phyloP scores from a whole-genome alignment of 2,113 vertebrate species.

The Elachura formosa region DNA sequence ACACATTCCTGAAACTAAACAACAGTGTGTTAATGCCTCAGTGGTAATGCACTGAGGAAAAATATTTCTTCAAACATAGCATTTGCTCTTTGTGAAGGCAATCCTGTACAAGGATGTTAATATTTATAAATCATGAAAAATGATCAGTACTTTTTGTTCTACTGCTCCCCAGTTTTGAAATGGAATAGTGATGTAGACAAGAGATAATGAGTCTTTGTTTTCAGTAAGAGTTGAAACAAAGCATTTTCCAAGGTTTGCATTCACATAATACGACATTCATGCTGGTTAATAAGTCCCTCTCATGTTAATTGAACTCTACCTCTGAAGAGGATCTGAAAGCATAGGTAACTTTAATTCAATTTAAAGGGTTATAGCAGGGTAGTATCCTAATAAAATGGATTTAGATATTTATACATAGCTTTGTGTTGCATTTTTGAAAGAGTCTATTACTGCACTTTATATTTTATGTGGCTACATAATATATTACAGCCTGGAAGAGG shows the following conservation, averaged over 20 bases:
- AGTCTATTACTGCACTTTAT: not conserved
- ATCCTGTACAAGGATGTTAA: not conserved
- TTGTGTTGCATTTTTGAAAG: not conserved
- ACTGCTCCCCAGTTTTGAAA: not conserved
- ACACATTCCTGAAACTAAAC: not conserved
- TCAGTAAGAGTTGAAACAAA: not conserved
- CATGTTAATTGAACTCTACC: not conserved
- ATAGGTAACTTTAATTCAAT: not conserved
- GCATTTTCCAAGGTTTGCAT: not conserved
- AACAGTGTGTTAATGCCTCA: not conserved
- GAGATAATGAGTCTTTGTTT: not conserved
- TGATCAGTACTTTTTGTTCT: not conserved
- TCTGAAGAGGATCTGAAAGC: not conserved
- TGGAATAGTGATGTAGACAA: not conserved
- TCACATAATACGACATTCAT: not conserved
- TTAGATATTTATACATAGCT: not conserved
- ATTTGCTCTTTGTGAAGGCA: not conserved
- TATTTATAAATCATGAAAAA: not conserved
- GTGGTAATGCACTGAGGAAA: not conserved
- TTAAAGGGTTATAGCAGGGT: not conserved
- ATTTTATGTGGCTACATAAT: conserved; percentile 30
- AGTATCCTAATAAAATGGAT: not conserved
- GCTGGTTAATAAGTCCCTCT: not conserved
- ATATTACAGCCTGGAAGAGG: not conserved
- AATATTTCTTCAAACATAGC: not conserved